phyloP scores from a whole-genome alignment of 2,888 invertebrate species.

The Yponomeuta malinellus region DNA sequence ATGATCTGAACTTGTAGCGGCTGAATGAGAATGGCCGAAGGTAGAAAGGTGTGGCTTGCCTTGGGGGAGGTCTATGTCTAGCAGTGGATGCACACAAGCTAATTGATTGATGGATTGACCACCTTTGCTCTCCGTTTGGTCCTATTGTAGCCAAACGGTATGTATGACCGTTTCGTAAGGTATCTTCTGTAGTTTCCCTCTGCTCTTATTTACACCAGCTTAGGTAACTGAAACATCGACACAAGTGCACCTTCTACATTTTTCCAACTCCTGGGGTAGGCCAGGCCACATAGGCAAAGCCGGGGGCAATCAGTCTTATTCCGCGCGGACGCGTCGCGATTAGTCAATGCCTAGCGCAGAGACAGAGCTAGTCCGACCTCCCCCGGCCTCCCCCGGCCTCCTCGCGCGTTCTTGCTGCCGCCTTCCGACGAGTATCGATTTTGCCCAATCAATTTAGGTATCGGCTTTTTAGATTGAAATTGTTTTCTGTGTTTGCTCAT shows the following conservation, averaged over 20 bases:
- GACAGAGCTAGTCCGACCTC: conserved; percentile 62
- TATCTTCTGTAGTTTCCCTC: too few relatives aligned
- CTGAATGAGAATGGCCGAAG: too few relatives aligned
- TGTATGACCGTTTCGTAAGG: too few relatives aligned
- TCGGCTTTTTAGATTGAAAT: conserved; percentile 29
- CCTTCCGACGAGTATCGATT: conserved; percentile 57
- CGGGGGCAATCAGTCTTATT: conserved; percentile 72
- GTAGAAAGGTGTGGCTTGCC: too few relatives aligned
- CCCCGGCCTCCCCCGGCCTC: conserved; percentile 21
- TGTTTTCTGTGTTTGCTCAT: neutral
- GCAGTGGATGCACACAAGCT: too few relatives aligned
- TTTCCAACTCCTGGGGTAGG: conserved; percentile 24
- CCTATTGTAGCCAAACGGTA: too few relatives aligned
- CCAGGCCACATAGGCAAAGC: conserved; percentile 62
- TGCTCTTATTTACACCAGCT: neutral
- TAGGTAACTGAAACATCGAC: neutral
- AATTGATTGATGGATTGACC: too few relatives aligned
- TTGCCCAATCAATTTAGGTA: conserved; percentile 56
- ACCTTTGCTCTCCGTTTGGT: too few relatives aligned
- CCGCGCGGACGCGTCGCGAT: conserved; percentile 73
- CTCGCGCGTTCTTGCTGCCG: conserved; percentile 29
- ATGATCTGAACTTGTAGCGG: too few relatives aligned
- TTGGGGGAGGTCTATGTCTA: too few relatives aligned
- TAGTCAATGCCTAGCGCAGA: conserved; percentile 74
- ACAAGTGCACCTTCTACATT: neutral